Percentiles rank a stretch among this genome's conserved stretches.
phyloP scores from a whole-genome alignment of 23 tunicate genomes.

The Styela clava region DNA sequence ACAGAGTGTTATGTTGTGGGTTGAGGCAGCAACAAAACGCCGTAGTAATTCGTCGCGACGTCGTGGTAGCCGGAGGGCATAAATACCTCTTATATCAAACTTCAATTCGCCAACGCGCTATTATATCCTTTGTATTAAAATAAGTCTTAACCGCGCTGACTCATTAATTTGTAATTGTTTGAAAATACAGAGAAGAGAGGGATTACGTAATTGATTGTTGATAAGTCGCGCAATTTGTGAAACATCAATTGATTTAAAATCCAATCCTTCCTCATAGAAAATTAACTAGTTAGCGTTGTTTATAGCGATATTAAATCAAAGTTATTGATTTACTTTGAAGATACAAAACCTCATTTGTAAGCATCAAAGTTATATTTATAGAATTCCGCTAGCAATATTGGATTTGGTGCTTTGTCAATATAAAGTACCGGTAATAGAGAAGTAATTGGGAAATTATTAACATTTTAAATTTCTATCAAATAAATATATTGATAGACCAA shows the following conservation, averaged over 20 bases:
- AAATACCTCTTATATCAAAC: not conserved
- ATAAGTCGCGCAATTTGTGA: not conserved
- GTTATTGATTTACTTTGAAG: too few relatives aligned
- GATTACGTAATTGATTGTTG: not conserved
- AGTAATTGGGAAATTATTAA: too few relatives aligned
- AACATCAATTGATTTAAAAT: not conserved
- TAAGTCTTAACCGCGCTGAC: not conserved
- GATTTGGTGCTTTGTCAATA: too few relatives aligned
- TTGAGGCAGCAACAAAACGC: not conserved
- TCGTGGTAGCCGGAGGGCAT: not conserved
- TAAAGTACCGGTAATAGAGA: too few relatives aligned
- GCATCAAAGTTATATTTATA: too few relatives aligned
- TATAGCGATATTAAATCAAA: too few relatives aligned
- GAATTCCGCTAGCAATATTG: too few relatives aligned
- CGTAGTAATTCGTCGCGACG: not conserved
- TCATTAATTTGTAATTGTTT: not conserved
- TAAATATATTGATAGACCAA: too few relatives aligned
- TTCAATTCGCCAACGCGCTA: not conserved
- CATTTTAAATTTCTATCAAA: too few relatives aligned
- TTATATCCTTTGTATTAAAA: not conserved
- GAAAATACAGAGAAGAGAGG: not conserved
- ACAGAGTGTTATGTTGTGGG: not conserved
- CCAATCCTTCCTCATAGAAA: too few relatives aligned
- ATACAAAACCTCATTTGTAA: too few relatives aligned
- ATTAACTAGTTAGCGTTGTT: too few relatives aligned